Conservation (phyloP, 2,888 invertebrate genomes). For the Tipula helvola region DNA sequence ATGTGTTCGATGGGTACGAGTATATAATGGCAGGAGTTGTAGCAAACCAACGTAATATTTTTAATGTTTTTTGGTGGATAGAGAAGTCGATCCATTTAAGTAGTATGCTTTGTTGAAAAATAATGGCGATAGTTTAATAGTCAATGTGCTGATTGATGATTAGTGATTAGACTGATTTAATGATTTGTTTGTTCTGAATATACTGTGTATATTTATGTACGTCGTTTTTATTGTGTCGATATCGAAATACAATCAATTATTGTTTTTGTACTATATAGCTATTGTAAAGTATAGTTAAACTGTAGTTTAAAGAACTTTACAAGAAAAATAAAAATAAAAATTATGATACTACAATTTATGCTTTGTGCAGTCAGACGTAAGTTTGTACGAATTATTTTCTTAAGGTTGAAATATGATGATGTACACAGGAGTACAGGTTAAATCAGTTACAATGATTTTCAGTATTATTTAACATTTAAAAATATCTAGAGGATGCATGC, state of each 20-base stretch:
- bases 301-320: neutral
- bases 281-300: neutral
- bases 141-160: neutral
- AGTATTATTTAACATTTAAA: too few species aligned
- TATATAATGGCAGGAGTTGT: neutral
- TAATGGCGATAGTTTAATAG: neutral
- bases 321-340: neutral
- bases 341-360: neutral
- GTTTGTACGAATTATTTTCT: too few species aligned
- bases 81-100: neutral
- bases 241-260: neutral
- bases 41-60: neutral
- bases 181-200: neutral
- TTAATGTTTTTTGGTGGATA: neutral
- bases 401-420: too few species aligned
- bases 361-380: neutral
- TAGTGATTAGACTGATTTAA: neutral
- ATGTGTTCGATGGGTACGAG: neutral
- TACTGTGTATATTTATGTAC: neutral
- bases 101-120: neutral
- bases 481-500: too few species aligned
- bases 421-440: too few species aligned
- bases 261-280: neutral
- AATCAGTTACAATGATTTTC: too few species aligned
- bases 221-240: neutral